phyloP scores from a whole-genome alignment of 1,140 invertebrate genomes.

The Drosophila ercepeae region DNA sequence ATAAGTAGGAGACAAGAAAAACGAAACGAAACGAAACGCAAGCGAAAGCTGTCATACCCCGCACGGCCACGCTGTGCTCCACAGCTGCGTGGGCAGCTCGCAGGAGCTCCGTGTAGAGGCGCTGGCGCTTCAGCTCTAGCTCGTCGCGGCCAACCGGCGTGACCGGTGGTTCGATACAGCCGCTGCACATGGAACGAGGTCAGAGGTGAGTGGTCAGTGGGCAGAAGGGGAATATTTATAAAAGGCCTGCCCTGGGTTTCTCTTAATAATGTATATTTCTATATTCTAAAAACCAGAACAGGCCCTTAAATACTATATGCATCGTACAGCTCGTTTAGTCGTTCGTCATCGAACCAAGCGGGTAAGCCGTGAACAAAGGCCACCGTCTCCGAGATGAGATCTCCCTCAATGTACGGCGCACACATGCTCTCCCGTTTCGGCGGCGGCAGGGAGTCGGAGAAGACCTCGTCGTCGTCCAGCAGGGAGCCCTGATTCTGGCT shows the following conservation, averaged over 20 bases:
- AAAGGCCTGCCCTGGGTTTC: slow-evolving; percentile 21
- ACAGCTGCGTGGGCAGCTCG: slow-evolving; percentile 88
- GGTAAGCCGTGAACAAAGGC: slow-evolving; percentile 75
- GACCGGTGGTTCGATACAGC: slow-evolving; percentile 87
- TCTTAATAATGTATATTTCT: background rate
- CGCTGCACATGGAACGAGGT: slow-evolving; percentile 45
- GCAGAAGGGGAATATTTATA: background rate
- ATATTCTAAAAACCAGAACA: slow-evolving; percentile 21
- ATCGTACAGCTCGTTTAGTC: slow-evolving; percentile 78
- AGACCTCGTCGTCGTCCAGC: slow-evolving; percentile 84
- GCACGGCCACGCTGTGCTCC: slow-evolving; percentile 88
- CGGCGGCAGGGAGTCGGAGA: slow-evolving; percentile 83
- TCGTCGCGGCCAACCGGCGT: slow-evolving; percentile 91
- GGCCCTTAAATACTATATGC: background rate
- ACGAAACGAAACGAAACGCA: slow-evolving; percentile 7
- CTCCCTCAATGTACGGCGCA: slow-evolving; percentile 79
- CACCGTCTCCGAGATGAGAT: slow-evolving; percentile 62
- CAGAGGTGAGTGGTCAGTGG: slow-evolving; percentile 29
- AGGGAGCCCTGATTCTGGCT: slow-evolving; percentile 62
- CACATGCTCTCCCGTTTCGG: slow-evolving; percentile 83
- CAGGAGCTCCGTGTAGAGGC: slow-evolving; percentile 90
- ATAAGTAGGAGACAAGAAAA: slow-evolving; percentile 3
- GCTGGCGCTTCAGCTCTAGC: slow-evolving; percentile 89
- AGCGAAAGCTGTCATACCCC: slow-evolving; percentile 73
- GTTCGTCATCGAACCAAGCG: slow-evolving; percentile 82